phyloP scores from a whole-genome alignment of 2,888 invertebrate species.

The Coenonympha arcania region DNA sequence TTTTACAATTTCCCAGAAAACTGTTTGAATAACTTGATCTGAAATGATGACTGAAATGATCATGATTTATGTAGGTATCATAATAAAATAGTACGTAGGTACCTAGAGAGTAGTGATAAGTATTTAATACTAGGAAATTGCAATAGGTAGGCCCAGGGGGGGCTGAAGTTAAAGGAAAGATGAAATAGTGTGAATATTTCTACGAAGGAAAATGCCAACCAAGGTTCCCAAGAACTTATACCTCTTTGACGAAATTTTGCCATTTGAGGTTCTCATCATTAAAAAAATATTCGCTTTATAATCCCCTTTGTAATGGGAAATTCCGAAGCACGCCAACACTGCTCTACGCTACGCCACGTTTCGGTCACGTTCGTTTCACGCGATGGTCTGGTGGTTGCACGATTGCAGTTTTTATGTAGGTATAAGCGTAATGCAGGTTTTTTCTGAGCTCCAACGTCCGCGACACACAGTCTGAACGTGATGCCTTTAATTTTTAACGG shows the following conservation, averaged over 20 bases:
- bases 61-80: neutral
- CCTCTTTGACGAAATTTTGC: too few relatives aligned
- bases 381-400: slow-evolving; percentile 34
- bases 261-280: too few relatives aligned
- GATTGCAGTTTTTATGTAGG: slow-evolving; percentile 22
- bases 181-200: too few relatives aligned
- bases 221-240: too few relatives aligned
- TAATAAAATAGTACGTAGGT: too few relatives aligned
- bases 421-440: slow-evolving; percentile 3
- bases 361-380: slow-evolving; percentile 47
- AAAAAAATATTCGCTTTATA: neutral
- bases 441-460: neutral
- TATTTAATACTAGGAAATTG: too few relatives aligned
- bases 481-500: slow-evolving; percentile 1
- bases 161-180: too few relatives aligned
- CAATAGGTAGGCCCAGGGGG: too few relatives aligned
- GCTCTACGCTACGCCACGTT: slow-evolving; percentile 37
- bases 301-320: slow-evolving; percentile 1
- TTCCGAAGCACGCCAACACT: slow-evolving; percentile 25
- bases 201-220: too few relatives aligned
- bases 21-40: too few relatives aligned
- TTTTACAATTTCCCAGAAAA: slow-evolving; percentile 11
- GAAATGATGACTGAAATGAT: neutral
- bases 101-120: too few relatives aligned
- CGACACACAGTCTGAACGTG: neutral